phyloP scores from a whole-genome alignment of 1,140 invertebrate species.

The Bombus consobrinus region DNA sequence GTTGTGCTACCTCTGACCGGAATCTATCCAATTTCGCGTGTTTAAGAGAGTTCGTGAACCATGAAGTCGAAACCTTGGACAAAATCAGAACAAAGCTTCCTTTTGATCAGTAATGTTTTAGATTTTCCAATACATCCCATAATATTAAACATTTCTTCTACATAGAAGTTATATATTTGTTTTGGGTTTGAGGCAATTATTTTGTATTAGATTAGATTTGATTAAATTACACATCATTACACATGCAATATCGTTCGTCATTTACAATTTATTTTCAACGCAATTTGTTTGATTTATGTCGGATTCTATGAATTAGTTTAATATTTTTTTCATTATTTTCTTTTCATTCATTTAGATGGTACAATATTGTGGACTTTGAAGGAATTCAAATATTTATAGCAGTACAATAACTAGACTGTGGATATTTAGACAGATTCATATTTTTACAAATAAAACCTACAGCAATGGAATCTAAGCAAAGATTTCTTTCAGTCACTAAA shows the following conservation, averaged over 20 bases:
- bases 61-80: not conserved
- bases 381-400: too few relatives aligned
- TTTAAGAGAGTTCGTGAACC: not conserved
- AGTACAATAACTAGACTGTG: too few relatives aligned
- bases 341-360: too few relatives aligned
- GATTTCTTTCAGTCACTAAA: not conserved
- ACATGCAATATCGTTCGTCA: too few relatives aligned
- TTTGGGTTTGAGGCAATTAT: not conserved
- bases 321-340: too few relatives aligned
- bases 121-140: not conserved
- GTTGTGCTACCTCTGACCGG: not conserved
- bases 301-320: too few relatives aligned
- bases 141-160: not conserved
- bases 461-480: not conserved
- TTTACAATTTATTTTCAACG: too few relatives aligned
- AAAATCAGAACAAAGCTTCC: not conserved
- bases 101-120: not conserved
- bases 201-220: too few relatives aligned
- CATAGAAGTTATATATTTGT: not conserved
- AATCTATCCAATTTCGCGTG: constrained; percentile 33
- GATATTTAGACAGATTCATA: not conserved
- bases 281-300: too few relatives aligned
- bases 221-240: too few relatives aligned
- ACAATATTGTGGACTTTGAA: too few relatives aligned
- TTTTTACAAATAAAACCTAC: not conserved